A percentile compares a stretch with the other conserved stretches of the same genome.
These are phyloP conservation scores for Porites lutea DNA, from an alignment of 64 coral and sea anemone species.

Conservation along the genomic window DNA sequence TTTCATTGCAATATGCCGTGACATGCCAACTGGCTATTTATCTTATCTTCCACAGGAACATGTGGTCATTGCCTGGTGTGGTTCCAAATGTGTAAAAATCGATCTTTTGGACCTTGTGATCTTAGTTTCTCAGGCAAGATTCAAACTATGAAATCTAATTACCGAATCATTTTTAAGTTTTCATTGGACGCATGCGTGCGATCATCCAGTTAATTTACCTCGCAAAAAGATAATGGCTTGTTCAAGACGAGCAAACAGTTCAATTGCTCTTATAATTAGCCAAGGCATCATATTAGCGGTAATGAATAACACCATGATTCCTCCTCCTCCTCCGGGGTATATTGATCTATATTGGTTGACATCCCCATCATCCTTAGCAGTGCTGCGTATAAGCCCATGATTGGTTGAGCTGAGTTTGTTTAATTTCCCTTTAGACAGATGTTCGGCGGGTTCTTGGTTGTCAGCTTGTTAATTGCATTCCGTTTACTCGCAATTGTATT, in stretches of 20 bases:
- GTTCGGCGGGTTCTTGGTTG: constrained; percentile 79
- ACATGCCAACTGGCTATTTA: constrained; percentile 12
- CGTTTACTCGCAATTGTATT: constrained; percentile 91
- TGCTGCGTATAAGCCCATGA: constrained; percentile 54
- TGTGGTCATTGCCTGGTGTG: constrained; percentile 39
- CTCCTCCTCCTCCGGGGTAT: background rate
- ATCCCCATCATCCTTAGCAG: constrained; percentile 53
- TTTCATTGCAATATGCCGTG: constrained; percentile 11
- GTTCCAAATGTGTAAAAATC: background rate
- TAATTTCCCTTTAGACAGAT: constrained; percentile 90
- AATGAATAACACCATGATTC: constrained; percentile 86
- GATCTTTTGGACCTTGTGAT: background rate
- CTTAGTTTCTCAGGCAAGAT: background rate
- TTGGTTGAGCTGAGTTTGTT: constrained; percentile 79
- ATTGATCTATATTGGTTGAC: constrained; percentile 82
- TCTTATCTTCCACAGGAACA: constrained; percentile 46
- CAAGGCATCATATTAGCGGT: constrained; percentile 73
- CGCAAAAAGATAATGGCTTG: constrained; percentile 73
- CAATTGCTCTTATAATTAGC: constrained; percentile 96
- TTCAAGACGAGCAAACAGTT: constrained; percentile 85
- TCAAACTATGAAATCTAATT: background rate
- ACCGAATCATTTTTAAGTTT: background rate
- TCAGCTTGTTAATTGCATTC: constrained; percentile 96
- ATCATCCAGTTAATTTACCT: constrained; percentile 73
- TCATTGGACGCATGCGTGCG: constrained; percentile 53